Evolutionary conservation across 2,797 vertebrate species (phyloP), one percentile per base, ranked within the genome.

Genomic region (Yasuhikotakia modesta): DNA sequence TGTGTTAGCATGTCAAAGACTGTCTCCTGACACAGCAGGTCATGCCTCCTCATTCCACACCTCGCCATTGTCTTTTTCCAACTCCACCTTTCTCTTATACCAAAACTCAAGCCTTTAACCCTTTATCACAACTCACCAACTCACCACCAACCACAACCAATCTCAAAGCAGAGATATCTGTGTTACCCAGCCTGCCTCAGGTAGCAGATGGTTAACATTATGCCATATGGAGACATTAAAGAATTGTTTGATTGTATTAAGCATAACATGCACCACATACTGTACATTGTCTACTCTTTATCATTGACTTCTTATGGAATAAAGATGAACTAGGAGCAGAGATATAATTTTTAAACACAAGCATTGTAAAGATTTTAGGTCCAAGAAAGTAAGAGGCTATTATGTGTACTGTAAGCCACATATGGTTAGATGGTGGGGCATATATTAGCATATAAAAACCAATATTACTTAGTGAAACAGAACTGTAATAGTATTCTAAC

Each of bases 141-240:
- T 61, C 67, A n/a, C n/a, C n/a, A n/a, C n/a, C n/a, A n/a, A n/a
- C n/a, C n/a, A n/a, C n/a, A n/a, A n/a, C n/a, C n/a, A n/a, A n/a
- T n/a, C n/a, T n/a, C n/a, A 67, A 78, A 60, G 61, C 27, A 63
- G 50, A 67, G 76, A 74, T 68, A 39, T 67, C 64, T 30, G 24
- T n/a, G 7, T 60, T 60, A 69, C 5, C 39, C 57, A 35, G 79
- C 65, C 55, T 70, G 80, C 73, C 73, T 79, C 80, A 69, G 78
- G 69, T 83, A 85, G 90, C 90, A 91, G 89, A 92, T 90, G 89
- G 90, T 78, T 78, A 85, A 83, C 84, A 88, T 88, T 81, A 83
- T 81, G 82, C 85, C 89, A 88, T 27, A 27, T 27, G 27, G 27
- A 27, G 27, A 27, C 27, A 27, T 27, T 27, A 27, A 27, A 27